Conservation (phyloP, 2,113 vertebrate species). For the Synchiropus splendidus region DNA sequence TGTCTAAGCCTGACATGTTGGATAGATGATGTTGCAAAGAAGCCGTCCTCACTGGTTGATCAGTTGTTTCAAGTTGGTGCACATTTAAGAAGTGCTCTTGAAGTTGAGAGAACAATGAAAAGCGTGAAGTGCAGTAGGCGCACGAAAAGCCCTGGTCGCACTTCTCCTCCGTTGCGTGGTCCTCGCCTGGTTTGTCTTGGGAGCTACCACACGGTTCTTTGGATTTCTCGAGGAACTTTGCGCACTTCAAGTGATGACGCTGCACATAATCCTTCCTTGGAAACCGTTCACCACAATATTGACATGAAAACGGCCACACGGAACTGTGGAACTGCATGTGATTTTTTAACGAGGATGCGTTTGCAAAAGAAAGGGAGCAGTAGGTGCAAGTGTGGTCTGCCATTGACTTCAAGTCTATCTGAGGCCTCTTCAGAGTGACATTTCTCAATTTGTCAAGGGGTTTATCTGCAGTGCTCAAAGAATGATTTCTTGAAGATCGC, state of each 20-base stretch:
- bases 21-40: constrained; percentile 50
- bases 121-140: constrained; percentile 58
- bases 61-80: constrained; percentile 50
- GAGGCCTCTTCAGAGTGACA: constrained; percentile 21
- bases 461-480: neutral
- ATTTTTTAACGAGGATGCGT: constrained; percentile 26
- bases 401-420: constrained; percentile 44
- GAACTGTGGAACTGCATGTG: constrained; percentile 65
- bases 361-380: constrained; percentile 58
- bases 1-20: constrained; percentile 44
- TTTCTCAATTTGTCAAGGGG: no score
- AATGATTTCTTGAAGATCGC: neutral
- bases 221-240: constrained; percentile 50
- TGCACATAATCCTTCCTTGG: constrained; percentile 64
- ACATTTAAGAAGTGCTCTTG: constrained; percentile 65
- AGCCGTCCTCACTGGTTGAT: constrained; percentile 16
- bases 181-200: constrained; percentile 9
- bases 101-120: constrained; percentile 69
- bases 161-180: constrained; percentile 1
- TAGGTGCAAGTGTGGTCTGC: constrained; percentile 47
- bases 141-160: constrained; percentile 60
- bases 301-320: constrained; percentile 62
- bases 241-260: constrained; percentile 59
- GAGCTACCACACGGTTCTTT: constrained; percentile 6
- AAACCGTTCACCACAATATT: constrained; percentile 58